phyloP scores from a whole-genome alignment of 1,140 invertebrate species.

The Akabosia matsudoensis region DNA sequence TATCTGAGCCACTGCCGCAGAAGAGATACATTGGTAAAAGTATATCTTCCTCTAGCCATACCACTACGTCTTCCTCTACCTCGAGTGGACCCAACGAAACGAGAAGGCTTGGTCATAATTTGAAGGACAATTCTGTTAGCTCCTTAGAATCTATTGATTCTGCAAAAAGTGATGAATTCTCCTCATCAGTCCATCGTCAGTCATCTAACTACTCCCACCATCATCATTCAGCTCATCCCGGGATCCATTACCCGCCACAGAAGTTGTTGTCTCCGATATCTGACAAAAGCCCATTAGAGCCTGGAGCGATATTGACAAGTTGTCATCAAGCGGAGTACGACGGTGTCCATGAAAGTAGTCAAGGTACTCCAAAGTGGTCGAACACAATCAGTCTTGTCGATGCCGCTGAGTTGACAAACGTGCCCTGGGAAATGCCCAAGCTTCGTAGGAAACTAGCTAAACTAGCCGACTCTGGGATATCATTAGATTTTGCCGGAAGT shows the following conservation, averaged over 20 bases:
- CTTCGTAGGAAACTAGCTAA: constrained; percentile 63
- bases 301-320: constrained; percentile 58
- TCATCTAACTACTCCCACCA: neutral
- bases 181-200: neutral
- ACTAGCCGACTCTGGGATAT: constrained; percentile 40
- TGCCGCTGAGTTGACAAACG: constrained; percentile 64
- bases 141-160: constrained; percentile 46
- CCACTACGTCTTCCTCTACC: constrained; percentile 6
- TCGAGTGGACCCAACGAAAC: constrained; percentile 21
- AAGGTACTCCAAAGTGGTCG: neutral
- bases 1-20: constrained; percentile 41
- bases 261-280: constrained; percentile 76
- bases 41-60: constrained; percentile 12
- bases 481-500: constrained; percentile 20
- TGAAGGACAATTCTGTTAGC: constrained; percentile 42
- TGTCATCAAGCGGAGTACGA: constrained; percentile 23
- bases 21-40: constrained; percentile 22
- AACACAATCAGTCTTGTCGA: constrained; percentile 9
- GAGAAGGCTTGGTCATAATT: constrained; percentile 19
- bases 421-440: constrained; percentile 87
- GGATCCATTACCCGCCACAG: neutral
- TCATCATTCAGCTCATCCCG: neutral
- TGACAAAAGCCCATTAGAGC: constrained; percentile 83
- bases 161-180: constrained; percentile 38
- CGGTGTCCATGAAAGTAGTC: constrained; percentile 3